Percentiles rank a stretch among this genome's conserved stretches.
Conservation (phyloP, 2,113 vertebrate genomes). For the Hylia prasina region DNA sequence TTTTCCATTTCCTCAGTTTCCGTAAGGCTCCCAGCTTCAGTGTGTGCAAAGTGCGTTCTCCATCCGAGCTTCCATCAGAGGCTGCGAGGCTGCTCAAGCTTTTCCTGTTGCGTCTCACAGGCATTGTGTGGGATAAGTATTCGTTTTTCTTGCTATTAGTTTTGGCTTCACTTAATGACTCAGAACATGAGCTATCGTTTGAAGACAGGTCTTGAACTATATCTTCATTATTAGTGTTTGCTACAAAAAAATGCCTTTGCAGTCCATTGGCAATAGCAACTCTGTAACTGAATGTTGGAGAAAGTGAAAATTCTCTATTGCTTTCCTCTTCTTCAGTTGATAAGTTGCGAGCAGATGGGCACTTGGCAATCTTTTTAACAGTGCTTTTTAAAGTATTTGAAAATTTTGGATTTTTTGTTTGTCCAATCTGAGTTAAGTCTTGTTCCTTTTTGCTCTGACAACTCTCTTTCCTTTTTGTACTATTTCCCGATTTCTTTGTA, state of each 20-base stretch:
- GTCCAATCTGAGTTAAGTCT: constrained; percentile 76
- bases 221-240: constrained; percentile 82
- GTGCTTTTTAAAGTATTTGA: constrained; percentile 91
- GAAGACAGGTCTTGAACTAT: constrained; percentile 85
- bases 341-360: constrained; percentile 87
- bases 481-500: constrained; percentile 97
- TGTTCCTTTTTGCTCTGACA: constrained; percentile 84
- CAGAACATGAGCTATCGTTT: constrained; percentile 85
- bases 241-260: constrained; percentile 75
- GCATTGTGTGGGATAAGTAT: constrained; percentile 85
- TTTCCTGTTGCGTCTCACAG: constrained; percentile 92
- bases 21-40: constrained; percentile 90
- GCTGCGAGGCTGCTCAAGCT: constrained; percentile 93
- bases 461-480: constrained; percentile 91
- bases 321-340: constrained; percentile 83
- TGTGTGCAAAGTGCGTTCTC: constrained; percentile 89
- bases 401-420: constrained; percentile 81
- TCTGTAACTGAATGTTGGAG: constrained; percentile 96
- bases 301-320: constrained; percentile 88
- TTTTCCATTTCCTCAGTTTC: constrained; percentile 96
- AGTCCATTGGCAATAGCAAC: constrained; percentile 97
- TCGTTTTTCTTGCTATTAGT: constrained; percentile 75
- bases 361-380: constrained; percentile 91
- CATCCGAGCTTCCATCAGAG: constrained; percentile 94
- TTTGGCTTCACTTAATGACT: constrained; percentile 85